phyloP scores from a whole-genome alignment of 2,113 vertebrate genomes.

The Malurus alboscapulatus region DNA sequence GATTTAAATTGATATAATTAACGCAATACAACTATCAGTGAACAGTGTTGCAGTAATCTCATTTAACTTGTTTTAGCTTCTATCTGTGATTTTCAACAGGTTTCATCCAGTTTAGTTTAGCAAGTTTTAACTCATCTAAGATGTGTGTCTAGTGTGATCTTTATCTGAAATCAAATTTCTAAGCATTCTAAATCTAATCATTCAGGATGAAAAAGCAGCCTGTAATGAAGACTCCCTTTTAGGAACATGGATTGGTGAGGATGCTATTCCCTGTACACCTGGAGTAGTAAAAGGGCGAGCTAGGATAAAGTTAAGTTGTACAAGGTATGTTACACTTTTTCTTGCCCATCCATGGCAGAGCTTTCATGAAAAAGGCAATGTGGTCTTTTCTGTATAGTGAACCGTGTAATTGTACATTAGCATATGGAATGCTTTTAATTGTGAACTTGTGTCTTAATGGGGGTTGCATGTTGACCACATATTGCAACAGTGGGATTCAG shows the following conservation, averaged over 20 bases:
- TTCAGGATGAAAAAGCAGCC: slow-evolving; percentile 77
- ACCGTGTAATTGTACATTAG: not conserved
- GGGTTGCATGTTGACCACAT: not conserved
- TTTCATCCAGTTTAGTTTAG: not conserved
- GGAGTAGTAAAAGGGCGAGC: slow-evolving; percentile 68
- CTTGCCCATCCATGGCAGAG: not conserved
- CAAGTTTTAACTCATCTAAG: not conserved
- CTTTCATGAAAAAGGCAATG: not conserved
- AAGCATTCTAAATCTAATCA: slow-evolving; percentile 29
- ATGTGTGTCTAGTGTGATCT: not conserved
- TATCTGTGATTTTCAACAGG: not conserved
- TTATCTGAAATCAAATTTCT: not conserved
- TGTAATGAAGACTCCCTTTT: slow-evolving; percentile 77
- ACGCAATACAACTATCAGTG: not conserved
- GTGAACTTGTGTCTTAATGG: not conserved
- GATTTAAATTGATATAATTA: not conserved
- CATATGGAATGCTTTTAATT: not conserved
- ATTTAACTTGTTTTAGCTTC: not conserved
- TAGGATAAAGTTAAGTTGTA: slow-evolving; percentile 72
- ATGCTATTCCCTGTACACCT: slow-evolving; percentile 86
- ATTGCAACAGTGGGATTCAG: not conserved
- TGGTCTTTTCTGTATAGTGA: not conserved
- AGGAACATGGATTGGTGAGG: slow-evolving; percentile 86
- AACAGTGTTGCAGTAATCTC: not conserved
- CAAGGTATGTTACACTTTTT: slow-evolving; percentile 71